Evolutionary conservation across 2,888 invertebrate genomes (phyloP).

Genomic region (Melanostoma mellinum): DNA sequence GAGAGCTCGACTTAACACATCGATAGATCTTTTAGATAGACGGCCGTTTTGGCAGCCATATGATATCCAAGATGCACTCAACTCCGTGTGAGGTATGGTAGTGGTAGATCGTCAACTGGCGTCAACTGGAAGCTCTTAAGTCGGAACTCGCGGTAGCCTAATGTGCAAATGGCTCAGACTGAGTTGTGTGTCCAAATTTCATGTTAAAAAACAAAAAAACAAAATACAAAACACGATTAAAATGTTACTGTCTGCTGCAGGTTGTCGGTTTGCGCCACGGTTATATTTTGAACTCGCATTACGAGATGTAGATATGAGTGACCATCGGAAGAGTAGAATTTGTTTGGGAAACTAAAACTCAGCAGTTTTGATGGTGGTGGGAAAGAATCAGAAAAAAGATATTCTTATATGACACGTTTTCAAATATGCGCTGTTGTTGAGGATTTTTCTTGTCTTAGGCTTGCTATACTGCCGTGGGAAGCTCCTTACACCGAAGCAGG

Average conservation of each 20-base stretch:
- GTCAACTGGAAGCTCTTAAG: slow-evolving; percentile 43
- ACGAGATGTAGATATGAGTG: slow-evolving; percentile 49
- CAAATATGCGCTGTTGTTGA: slow-evolving; percentile 43
- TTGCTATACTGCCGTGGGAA: slow-evolving; percentile 29
- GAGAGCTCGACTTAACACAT: slow-evolving; percentile 13
- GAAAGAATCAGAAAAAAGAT: slow-evolving; percentile 32
- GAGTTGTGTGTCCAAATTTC: slow-evolving; percentile 41
- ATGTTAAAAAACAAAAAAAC: slow-evolving; percentile 51
- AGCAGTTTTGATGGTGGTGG: slow-evolving; percentile 43
- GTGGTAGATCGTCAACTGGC: slow-evolving; percentile 60
- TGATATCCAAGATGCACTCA: slow-evolving; percentile 13
- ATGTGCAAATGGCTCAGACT: slow-evolving; percentile 32
- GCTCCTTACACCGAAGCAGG: slow-evolving; percentile 37
- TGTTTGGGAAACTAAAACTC: slow-evolving; percentile 30
- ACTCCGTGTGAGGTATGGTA: slow-evolving; percentile 52
- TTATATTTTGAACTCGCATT: slow-evolving; percentile 41
- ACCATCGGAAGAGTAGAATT: slow-evolving; percentile 36
- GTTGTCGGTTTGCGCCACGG: slow-evolving; percentile 16
- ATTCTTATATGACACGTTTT: slow-evolving; percentile 44
- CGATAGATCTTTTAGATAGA: slow-evolving; percentile 14
- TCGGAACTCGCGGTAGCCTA: slow-evolving; percentile 27
- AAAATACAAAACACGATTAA: slow-evolving; percentile 53
- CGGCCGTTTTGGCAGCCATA: slow-evolving; percentile 9
- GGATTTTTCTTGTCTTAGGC: slow-evolving; percentile 36
- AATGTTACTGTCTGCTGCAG: slow-evolving; percentile 49